Base-by-base conservation (phyloP, 2,113 vertebrate genomes). In the Takifugu bimaculatus region DNA sequence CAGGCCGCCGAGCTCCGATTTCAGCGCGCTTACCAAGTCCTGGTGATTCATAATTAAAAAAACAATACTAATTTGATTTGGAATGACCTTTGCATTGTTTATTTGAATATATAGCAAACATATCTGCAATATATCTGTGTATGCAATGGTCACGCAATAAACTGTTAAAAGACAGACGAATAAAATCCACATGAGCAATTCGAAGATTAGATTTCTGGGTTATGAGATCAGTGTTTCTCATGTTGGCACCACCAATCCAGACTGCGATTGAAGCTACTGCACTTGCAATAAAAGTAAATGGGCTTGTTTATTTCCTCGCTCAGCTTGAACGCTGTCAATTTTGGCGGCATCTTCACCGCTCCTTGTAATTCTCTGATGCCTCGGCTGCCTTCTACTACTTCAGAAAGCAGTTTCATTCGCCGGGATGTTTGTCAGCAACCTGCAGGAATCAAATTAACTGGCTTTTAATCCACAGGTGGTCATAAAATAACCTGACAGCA, bases 1-100 rank as follows among this genome's bases (percentile, higher is more conserved):
- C 64, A 96, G 93, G 12, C 97, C 95, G 0, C 94, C 93, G 1
- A 99, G 91, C 74, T 99, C 96, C 0, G 95, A 97, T 57, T 96
- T 96, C 77, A 99, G 79, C 2, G 95, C 93, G 60, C 91, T 91
- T 45, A 94, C 77, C 1, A 99, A 88, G 80, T 98, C 95, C 97
- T 98, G 85, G 57, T 1, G 32, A 69, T 60, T 53, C 65, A 74
- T 54, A 65, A 50, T 5, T 2, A 44, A 6, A 32, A 54, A 12
- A 62, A 9, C 3, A 25, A 32, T 25, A 54, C 27, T 20, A 57
- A 39, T n/a, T 44, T 2, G 2, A 20, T 74, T 70, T 2, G 7
- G 50, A 51, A 26, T 1, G 49, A 6, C 3, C 44, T 55, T 53
- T 54, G 52, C 32, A 26, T 50, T 20, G 20, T 43, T 15, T 32